Percentiles rank a stretch among this genome's conserved stretches.
Evolutionary conservation across 2,797 vertebrate genomes (phyloP).

Genomic region (Sebastolobus altivelis): DNA sequence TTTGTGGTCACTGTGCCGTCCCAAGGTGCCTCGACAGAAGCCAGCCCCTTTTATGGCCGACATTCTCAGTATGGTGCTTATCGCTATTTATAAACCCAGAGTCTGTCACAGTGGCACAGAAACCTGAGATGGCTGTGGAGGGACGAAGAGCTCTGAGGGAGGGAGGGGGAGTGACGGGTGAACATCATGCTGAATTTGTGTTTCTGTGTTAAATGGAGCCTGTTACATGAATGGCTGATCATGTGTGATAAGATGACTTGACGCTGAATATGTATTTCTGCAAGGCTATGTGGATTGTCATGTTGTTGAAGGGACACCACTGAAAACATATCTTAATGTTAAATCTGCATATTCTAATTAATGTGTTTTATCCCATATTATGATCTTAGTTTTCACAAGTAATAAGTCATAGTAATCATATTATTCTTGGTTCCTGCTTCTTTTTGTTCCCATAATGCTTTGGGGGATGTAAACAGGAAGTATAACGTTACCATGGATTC

Average conservation of each 20-base stretch:
- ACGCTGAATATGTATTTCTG: conserved; percentile 1
- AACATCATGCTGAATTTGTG: conserved; percentile 54
- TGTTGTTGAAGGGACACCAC: background rate
- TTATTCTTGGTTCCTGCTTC: background rate
- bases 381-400: background rate
- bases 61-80: conserved; percentile 67
- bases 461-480: background rate
- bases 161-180: background rate
- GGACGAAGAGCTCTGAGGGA: background rate
- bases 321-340: background rate
- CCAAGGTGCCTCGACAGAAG: conserved; percentile 61
- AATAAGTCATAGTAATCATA: background rate
- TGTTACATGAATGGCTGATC: conserved; percentile 29
- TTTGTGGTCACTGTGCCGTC: conserved; percentile 34
- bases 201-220: conserved; percentile 58
- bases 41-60: conserved; percentile 80
- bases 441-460: background rate
- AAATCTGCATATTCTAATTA: background rate
- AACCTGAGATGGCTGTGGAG: conserved; percentile 64
- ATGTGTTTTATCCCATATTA: background rate
- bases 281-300: background rate
- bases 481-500: background rate
- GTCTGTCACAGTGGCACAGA: conserved; percentile 72
- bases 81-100: conserved; percentile 74
- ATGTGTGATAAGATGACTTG: conserved; percentile 1